These are phyloP conservation scores for Eupithecia pulchellata DNA, from an alignment of 2,888 invertebrate species.

Conservation along the genomic window DNA sequence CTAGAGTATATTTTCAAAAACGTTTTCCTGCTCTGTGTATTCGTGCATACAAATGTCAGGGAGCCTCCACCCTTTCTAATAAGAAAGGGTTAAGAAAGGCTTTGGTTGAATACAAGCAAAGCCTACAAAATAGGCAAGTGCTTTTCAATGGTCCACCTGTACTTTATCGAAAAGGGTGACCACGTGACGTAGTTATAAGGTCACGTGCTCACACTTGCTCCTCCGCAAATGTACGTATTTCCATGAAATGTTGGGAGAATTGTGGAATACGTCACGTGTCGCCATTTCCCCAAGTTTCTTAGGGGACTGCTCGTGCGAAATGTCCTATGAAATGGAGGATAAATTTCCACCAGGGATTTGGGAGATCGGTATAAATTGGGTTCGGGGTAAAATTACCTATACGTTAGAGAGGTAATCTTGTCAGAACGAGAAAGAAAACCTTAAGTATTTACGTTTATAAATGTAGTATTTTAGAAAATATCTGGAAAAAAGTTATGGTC, in stretches of 20 bases:
- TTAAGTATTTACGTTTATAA: too few relatives aligned
- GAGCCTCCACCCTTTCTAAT: conserved; percentile 31
- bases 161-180: conserved; percentile 55
- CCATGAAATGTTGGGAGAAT: conserved; percentile 26
- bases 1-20: neutral
- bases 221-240: conserved; percentile 48
- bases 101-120: neutral
- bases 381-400: conserved; percentile 10
- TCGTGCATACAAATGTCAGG: conserved; percentile 40
- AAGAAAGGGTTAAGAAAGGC: too few relatives aligned
- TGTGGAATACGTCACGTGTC: conserved; percentile 62
- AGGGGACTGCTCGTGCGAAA: conserved; percentile 68
- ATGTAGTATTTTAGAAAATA: too few relatives aligned
- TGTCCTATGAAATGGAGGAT: conserved; percentile 66
- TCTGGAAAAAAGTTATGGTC: too few relatives aligned
- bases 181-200: conserved; percentile 57
- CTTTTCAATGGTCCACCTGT: conserved; percentile 38
- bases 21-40: neutral
- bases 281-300: conserved; percentile 57
- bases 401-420: neutral
- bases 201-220: conserved; percentile 32
- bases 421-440: too few relatives aligned
- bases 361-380: conserved; percentile 46
- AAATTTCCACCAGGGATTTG: conserved; percentile 64
- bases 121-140: neutral